These are phyloP conservation scores for Camarhynchus parvulus DNA, from an alignment of 2,113 vertebrate species.

Conservation along the genomic window DNA sequence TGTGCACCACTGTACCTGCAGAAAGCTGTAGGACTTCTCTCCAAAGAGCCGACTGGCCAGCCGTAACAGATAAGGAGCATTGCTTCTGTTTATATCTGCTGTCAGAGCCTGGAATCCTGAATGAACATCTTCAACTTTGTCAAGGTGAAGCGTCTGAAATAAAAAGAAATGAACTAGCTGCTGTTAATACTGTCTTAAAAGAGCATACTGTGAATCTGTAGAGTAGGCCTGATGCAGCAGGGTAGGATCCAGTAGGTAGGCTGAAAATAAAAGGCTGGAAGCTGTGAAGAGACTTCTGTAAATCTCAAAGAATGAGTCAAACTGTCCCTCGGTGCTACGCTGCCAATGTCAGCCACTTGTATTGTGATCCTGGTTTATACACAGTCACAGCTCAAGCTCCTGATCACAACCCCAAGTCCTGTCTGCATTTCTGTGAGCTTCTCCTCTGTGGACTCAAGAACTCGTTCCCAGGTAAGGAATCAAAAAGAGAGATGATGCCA, in stretches of 20 bases:
- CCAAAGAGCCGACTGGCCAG: slow-evolving; percentile 89
- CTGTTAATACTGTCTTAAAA: background rate
- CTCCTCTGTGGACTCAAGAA: background rate
- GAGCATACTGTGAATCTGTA: background rate
- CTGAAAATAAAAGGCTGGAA: background rate
- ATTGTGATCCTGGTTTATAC: background rate
- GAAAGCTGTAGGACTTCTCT: slow-evolving; percentile 84
- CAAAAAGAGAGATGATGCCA: background rate
- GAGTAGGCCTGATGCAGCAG: background rate
- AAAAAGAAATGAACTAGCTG: background rate
- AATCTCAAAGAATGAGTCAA: background rate
- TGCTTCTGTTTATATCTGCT: slow-evolving; percentile 79
- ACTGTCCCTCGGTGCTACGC: fast-evolving
- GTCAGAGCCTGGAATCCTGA: slow-evolving; percentile 81
- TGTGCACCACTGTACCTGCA: slow-evolving; percentile 73
- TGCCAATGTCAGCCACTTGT: background rate
- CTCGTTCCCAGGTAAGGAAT: background rate
- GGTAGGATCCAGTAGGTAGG: background rate
- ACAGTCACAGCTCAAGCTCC: background rate
- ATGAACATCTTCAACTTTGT: slow-evolving; percentile 75
- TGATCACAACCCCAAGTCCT: background rate
- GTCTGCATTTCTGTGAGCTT: fast-evolving
- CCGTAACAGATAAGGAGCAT: slow-evolving; percentile 80
- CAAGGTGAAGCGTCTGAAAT: slow-evolving; percentile 81
- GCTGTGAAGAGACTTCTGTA: background rate